Base-by-base conservation (phyloP, 2,797 vertebrate genomes). In the Ataeniobius toweri region DNA sequence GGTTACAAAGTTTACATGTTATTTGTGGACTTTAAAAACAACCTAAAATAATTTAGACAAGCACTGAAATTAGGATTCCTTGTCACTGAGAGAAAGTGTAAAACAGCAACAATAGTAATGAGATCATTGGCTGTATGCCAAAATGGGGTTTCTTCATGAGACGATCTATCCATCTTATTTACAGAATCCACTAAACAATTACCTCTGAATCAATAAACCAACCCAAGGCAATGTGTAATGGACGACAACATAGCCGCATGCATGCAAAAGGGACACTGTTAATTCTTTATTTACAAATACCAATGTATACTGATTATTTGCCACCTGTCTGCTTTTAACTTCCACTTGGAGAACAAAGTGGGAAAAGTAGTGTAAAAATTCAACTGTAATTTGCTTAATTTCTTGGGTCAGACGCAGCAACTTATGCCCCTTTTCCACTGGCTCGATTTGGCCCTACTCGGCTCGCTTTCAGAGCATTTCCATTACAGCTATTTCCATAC, bases 121-220 rank as follows among this genome's bases (percentile, higher is more conserved):
- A 65, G 31, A 22, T 31, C 12, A 20, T 41, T 20, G 36, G 41
- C 12, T 46, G 39, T 14, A 59, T 28, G 24, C 55, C 22, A 58
- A 3, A n/a, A 58, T 1, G 8, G 55, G n/a, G 56, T 46, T 41
- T 67, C 39, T 24, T 56, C 20, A 14, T 72, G 77, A 73, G 65
- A 74, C 18, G 7, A 73, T 63, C 39, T 5, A 63, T 76, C 74
- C 76, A 79, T 81, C 72, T 44, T 74, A 74, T 81, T 72, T 36
- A 22, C 31, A 65, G 7, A 39, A 39, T 65, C 16, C 36, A 76
- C 73, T 72, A 56, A 81, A 68, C 69, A 59, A 1, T 68, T 83
- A 3, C 44, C 58, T 56, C 20, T 50, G 18, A 79, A 82, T 88
- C 88, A 80, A 86, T 78, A 73, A 0, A 75, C 56, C 71, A 26